Percentiles rank a stretch among this genome's conserved stretches.
Evolutionary conservation across 1,140 invertebrate genomes (phyloP).

Genomic region (Drusus annulatus): DNA sequence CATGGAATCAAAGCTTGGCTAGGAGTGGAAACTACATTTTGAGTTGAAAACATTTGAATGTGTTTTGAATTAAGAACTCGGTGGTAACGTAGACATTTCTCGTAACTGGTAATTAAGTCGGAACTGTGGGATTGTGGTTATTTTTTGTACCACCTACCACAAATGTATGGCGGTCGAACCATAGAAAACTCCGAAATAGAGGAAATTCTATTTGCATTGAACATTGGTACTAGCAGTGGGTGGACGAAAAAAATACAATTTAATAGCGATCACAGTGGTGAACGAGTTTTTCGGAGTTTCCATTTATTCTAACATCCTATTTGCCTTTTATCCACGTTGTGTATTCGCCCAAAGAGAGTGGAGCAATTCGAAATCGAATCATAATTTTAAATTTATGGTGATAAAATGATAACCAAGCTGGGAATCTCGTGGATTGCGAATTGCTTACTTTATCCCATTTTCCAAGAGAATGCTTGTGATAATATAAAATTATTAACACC

Average conservation of each 20-base stretch:
- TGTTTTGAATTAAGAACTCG: no score
- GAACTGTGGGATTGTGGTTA: background rate
- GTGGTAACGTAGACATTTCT: background rate
- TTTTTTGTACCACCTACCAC: slow-evolving; percentile 20
- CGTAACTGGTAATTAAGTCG: slow-evolving; percentile 7
- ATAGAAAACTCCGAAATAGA: slow-evolving; percentile 11
- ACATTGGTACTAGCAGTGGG: background rate
- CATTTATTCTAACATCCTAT: background rate
- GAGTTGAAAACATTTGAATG: no score
- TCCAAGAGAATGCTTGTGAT: no score
- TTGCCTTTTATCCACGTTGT: background rate
- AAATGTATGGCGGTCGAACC: slow-evolving; percentile 8
- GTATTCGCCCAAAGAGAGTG: background rate
- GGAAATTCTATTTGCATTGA: slow-evolving; percentile 31
- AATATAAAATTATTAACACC: no score
- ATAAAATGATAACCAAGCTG: no score
- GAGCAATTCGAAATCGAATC: background rate
- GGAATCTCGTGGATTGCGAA: no score
- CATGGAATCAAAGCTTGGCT: no score
- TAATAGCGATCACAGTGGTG: slow-evolving; percentile 20
- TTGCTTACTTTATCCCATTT: no score
- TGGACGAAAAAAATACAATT: slow-evolving; percentile 11
- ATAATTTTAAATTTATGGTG: background rate
- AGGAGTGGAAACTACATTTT: no score
- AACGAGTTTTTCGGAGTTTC: background rate